phyloP scores from a whole-genome alignment of 2,888 invertebrate genomes.

The Dione vanillae region DNA sequence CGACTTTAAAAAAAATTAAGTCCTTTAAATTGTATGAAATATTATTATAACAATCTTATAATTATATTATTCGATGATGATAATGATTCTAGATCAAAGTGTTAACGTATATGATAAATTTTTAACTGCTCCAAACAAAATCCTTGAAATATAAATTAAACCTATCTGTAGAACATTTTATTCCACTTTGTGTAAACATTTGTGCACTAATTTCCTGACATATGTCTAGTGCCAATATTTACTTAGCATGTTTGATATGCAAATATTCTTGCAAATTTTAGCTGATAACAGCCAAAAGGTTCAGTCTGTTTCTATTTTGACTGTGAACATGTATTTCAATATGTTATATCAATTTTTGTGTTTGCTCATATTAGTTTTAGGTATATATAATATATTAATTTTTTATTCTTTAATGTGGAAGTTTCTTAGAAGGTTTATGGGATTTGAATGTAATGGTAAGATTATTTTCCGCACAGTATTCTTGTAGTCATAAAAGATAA shows the following conservation, averaged over 20 bases:
- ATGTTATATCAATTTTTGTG: conserved; percentile 15
- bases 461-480: not conserved
- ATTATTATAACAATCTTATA: too few relatives aligned
- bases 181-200: conserved; percentile 4
- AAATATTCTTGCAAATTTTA: conserved; percentile 24
- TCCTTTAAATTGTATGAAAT: too few relatives aligned
- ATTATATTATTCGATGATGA: too few relatives aligned
- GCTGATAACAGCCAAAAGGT: conserved; percentile 18
- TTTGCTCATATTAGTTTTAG: conserved; percentile 27
- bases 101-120: too few relatives aligned
- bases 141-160: not conserved
- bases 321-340: conserved; percentile 25
- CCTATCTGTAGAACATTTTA: not conserved
- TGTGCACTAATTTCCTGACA: conserved; percentile 23
- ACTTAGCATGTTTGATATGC: conserved; percentile 17
- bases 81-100: too few relatives aligned
- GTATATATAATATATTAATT: conserved; percentile 28
- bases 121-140: too few relatives aligned
- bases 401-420: conserved; percentile 25
- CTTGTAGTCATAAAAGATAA: too few relatives aligned
- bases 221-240: conserved; percentile 29
- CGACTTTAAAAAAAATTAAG: too few relatives aligned
- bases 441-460: conserved; percentile 16
- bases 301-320: conserved; percentile 23
- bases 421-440: conserved; percentile 16